Conservation (phyloP, 1,140 invertebrate species). For the Caenorhabditis tropicalis region DNA sequence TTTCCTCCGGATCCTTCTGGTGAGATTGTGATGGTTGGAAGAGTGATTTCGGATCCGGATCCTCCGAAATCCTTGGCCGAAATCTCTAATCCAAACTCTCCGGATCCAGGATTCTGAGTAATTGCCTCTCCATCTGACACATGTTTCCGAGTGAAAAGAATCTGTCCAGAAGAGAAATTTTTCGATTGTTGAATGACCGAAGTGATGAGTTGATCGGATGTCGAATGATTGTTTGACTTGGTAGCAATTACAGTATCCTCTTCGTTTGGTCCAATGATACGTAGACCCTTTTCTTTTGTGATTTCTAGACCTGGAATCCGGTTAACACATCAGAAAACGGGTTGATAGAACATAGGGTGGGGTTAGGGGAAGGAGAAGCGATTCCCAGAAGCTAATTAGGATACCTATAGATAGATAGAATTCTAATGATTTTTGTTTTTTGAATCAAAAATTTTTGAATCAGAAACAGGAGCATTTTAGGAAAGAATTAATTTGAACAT, state of each 20-base stretch:
- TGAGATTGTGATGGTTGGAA: not conserved
- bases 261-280: not conserved
- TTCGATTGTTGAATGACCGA: slow-evolving; percentile 1
- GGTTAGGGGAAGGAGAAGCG: too few relatives aligned
- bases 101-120: not conserved
- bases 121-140: not conserved
- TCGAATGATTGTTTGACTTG: slow-evolving; percentile 1
- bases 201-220: slow-evolving; percentile 4
- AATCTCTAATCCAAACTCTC: not conserved
- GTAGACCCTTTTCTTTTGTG: slow-evolving; percentile 25
- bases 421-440: too few relatives aligned
- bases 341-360: not conserved
- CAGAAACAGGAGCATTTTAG: too few relatives aligned
- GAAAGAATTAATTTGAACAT: too few relatives aligned
- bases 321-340: slow-evolving; percentile 8
- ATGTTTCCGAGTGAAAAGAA: not conserved
- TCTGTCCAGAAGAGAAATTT: slow-evolving; percentile 15
- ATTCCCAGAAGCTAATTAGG: too few relatives aligned
- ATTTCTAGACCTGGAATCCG: slow-evolving; percentile 33
- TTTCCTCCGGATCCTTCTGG: slow-evolving; percentile 14
- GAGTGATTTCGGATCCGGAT: not conserved
- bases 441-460: too few relatives aligned
- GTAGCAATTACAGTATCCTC: slow-evolving; percentile 24
- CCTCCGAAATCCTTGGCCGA: not conserved
- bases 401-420: too few relatives aligned